phyloP scores from a whole-genome alignment of 2,797 vertebrate genomes.

The Clarias laeviceps region DNA sequence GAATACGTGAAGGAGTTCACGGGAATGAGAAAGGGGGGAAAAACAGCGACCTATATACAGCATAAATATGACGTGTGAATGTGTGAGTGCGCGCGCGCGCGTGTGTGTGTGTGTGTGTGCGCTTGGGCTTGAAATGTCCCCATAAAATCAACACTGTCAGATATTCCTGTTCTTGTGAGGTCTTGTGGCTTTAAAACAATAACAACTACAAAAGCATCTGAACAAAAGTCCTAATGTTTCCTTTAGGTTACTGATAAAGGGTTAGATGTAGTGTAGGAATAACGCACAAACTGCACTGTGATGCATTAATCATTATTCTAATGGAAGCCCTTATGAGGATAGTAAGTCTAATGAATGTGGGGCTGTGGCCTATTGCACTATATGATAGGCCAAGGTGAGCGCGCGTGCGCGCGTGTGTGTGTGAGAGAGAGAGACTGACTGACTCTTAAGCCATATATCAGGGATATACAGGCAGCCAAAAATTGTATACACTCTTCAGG shows the following conservation, averaged over 20 bases:
- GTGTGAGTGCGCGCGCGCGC: neutral
- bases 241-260: neutral
- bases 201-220: neutral
- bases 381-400: neutral
- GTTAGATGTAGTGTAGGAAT: neutral
- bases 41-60: conserved; percentile 50
- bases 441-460: neutral
- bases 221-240: neutral
- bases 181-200: neutral
- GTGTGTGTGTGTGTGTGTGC: neutral
- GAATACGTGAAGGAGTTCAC: neutral
- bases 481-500: too few relatives aligned
- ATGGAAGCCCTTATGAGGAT: neutral
- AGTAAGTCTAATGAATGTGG: too few relatives aligned
- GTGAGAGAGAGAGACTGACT: neutral
- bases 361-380: neutral
- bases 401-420: neutral
- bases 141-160: neutral
- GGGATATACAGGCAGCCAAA: neutral
- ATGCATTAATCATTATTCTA: neutral
- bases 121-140: neutral
- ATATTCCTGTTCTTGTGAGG: neutral
- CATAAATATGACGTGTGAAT: conserved; percentile 37
- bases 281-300: neutral
- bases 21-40: neutral